A percentile compares a stretch with the other conserved stretches of the same genome.
Evolutionary conservation across 2,888 invertebrate genomes (phyloP).

Genomic region (Acronicta leporina): DNA sequence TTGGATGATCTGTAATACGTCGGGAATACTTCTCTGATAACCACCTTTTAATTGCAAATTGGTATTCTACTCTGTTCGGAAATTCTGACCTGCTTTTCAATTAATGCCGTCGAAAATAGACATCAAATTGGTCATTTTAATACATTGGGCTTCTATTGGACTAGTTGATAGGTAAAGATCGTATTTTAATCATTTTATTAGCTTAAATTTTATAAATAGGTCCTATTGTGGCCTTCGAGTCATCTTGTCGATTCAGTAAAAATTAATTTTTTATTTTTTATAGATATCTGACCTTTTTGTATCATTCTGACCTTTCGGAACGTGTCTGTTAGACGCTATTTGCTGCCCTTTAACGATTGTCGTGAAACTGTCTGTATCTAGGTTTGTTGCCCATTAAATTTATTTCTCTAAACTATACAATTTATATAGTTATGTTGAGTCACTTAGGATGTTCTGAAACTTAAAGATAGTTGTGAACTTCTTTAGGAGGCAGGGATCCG

Average conservation of each 20-base stretch:
- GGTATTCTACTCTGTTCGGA: no score
- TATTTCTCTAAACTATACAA: not conserved
- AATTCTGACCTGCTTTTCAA: no score
- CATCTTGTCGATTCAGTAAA: no score
- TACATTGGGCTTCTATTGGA: no score
- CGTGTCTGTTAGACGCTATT: conserved; percentile 10
- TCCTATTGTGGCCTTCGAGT: no score
- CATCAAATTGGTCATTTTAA: no score
- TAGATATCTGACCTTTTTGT: conserved; percentile 26
- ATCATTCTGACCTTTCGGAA: conserved; percentile 18
- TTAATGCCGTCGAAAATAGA: no score
- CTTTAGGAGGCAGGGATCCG: not conserved
- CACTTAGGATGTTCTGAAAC: not conserved
- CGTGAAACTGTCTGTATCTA: conserved; percentile 19
- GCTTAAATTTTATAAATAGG: no score
- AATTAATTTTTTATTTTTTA: conserved; percentile 1
- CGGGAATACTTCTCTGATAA: no score
- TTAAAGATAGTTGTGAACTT: not conserved
- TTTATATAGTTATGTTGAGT: not conserved
- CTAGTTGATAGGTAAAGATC: no score
- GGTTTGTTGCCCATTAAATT: conserved; percentile 2
- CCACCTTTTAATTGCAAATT: conserved; percentile 3
- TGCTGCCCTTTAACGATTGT: conserved; percentile 34
- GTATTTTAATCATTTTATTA: no score
- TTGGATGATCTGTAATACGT: no score